Evolutionary conservation across 2,113 vertebrate species (phyloP).

Genomic region (Prietella phreatophila): DNA sequence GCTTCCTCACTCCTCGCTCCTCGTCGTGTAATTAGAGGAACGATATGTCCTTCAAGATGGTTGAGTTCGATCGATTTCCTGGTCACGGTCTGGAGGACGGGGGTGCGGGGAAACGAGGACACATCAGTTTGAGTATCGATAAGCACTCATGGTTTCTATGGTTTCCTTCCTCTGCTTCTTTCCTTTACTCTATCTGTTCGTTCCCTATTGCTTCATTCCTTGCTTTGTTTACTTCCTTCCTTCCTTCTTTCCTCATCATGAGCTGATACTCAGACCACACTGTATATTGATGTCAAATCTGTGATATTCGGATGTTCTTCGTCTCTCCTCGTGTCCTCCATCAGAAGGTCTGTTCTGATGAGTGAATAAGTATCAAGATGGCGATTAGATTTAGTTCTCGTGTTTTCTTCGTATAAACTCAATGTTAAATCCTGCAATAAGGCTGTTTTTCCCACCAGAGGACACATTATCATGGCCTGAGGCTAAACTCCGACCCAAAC

Average conservation of each 20-base stretch:
- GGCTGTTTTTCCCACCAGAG: background rate
- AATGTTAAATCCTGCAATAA: background rate
- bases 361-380: background rate
- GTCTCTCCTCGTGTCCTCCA: background rate
- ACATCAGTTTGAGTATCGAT: too few species aligned
- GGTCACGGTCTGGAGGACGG: too few species aligned
- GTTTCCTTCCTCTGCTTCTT: background rate
- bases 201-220: background rate
- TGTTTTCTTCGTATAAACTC: background rate
- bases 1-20: too few species aligned
- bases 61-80: too few species aligned
- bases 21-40: too few species aligned
- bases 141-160: too few species aligned
- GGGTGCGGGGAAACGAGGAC: too few species aligned
- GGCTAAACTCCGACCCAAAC: background rate
- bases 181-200: background rate
- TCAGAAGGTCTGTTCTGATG: background rate
- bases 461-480: background rate
- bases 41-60: too few species aligned
- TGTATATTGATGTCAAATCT: background rate
- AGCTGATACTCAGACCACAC: background rate
- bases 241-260: background rate
- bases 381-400: background rate
- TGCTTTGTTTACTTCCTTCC: background rate
- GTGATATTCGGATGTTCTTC: background rate